Evolutionary conservation across 1,140 invertebrate species (phyloP).

Genomic region (Bicyclus anynana): DNA sequence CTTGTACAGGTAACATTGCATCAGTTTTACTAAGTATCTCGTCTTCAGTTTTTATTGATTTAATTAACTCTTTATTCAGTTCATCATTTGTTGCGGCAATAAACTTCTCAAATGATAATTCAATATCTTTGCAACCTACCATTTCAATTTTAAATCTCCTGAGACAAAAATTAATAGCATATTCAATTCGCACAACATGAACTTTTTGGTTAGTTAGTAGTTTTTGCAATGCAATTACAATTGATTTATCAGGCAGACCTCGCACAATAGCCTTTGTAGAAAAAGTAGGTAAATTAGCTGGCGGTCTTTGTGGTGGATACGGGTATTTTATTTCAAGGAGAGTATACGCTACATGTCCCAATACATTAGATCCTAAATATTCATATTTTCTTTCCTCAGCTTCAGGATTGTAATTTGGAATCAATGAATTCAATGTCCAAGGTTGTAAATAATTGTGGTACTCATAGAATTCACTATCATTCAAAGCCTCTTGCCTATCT

Average conservation of each 20-base stretch:
- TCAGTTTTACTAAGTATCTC: conserved; percentile 42
- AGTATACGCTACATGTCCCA: conserved; percentile 78
- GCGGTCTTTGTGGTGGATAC: conserved; percentile 44
- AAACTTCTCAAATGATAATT: conserved; percentile 68
- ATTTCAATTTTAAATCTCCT: conserved; percentile 75
- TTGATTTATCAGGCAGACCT: conserved; percentile 63
- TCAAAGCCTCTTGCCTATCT: conserved; percentile 55
- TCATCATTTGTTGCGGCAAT: conserved; percentile 44
- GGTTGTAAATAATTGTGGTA: conserved; percentile 64
- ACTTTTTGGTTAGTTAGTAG: conserved; percentile 72
- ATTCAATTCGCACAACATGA: conserved; percentile 73
- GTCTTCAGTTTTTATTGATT: conserved; percentile 56
- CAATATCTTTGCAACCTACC: conserved; percentile 71
- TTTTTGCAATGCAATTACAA: conserved; percentile 62
- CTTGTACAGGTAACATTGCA: conserved; percentile 38
- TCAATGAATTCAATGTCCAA: conserved; percentile 58
- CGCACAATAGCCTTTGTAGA: conserved; percentile 71
- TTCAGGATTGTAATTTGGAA: conserved; percentile 61
- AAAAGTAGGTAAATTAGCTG: conserved; percentile 60
- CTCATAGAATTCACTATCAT: conserved; percentile 61
- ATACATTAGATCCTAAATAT: conserved; percentile 65
- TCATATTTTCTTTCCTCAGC: conserved; percentile 63
- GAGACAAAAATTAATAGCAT: conserved; percentile 78
- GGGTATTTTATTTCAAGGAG: conserved; percentile 78
- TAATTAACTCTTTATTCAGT: conserved; percentile 56